Conservation (phyloP, 2,113 vertebrate genomes). For the Taurulus bubalis region DNA sequence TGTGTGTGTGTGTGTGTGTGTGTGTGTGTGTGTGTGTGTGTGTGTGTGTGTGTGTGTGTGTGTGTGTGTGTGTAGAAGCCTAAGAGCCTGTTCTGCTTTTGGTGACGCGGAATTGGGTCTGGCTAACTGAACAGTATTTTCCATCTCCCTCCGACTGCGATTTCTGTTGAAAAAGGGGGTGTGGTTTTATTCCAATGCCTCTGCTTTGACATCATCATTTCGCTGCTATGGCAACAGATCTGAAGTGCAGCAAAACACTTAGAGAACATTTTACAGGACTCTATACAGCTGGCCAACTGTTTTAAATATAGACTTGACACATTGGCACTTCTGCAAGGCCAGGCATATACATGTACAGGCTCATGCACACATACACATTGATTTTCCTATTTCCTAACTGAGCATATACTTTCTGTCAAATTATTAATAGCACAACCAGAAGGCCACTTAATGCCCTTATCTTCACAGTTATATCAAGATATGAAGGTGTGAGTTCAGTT, state of each 20-base stretch:
- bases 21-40: no score
- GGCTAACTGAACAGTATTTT: constrained; percentile 68
- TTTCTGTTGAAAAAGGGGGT: constrained; percentile 56
- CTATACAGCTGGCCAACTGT: constrained; percentile 62
- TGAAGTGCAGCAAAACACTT: constrained; percentile 76
- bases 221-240: constrained; percentile 74
- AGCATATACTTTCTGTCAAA: constrained; percentile 30
- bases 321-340: constrained; percentile 33
- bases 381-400: not conserved
- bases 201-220: constrained; percentile 75
- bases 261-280: constrained; percentile 57
- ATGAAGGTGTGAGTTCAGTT: constrained; percentile 5
- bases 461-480: constrained; percentile 9
- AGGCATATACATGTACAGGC: not conserved
- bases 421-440: constrained; percentile 45
- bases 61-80: constrained; percentile 32
- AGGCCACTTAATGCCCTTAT: constrained; percentile 9
- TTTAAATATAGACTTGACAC: constrained; percentile 76
- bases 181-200: constrained; percentile 63
- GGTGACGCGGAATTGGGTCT: constrained; percentile 40
- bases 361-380: not conserved
- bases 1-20: no score
- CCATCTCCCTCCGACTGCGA: constrained; percentile 50
- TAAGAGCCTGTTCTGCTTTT: constrained; percentile 39
- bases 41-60: no score